These are phyloP conservation scores for Adelphocoris suturalis DNA, from an alignment of 2,888 invertebrate genomes.

Conservation along the genomic window DNA sequence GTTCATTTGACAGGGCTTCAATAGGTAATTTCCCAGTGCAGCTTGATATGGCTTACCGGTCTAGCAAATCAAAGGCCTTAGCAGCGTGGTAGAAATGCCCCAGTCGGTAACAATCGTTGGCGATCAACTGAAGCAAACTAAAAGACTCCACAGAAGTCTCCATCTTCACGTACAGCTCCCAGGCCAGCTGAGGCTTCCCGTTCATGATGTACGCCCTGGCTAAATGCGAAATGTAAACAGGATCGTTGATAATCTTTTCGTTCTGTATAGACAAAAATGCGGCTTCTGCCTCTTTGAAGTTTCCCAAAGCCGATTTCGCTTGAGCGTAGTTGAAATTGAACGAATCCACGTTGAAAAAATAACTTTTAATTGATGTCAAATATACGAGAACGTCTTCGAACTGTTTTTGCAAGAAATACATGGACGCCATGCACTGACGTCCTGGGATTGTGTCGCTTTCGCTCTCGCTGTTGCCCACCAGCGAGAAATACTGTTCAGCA, in stretches of 20 bases:
- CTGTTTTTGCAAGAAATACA: constrained; percentile 95
- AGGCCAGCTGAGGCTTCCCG: constrained; percentile 91
- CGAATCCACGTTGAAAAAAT: constrained; percentile 92
- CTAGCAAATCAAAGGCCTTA: constrained; percentile 97
- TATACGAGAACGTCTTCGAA: constrained; percentile 98
- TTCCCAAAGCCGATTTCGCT: constrained; percentile 95
- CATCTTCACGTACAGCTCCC: constrained; percentile 95
- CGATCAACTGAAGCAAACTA: constrained; percentile 93
- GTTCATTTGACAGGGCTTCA: too few species aligned
- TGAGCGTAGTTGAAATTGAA: constrained; percentile 94
- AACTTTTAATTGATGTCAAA: constrained; percentile 97
- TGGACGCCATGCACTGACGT: constrained; percentile 98
- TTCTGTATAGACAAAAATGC: constrained; percentile 91
- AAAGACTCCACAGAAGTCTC: constrained; percentile 94
- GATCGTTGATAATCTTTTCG: constrained; percentile 89
- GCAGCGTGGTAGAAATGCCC: constrained; percentile 92
- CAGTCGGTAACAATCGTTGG: constrained; percentile 97
- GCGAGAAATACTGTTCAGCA: constrained; percentile 97
- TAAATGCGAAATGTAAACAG: constrained; percentile 91
- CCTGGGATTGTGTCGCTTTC: constrained; percentile 99
- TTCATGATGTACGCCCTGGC: constrained; percentile 96
- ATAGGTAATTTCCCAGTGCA: too few species aligned
- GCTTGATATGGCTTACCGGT: constrained; percentile 78
- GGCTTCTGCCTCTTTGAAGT: constrained; percentile 97
- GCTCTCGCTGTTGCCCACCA: constrained; percentile 96